Evolutionary conservation across 2,113 vertebrate genomes (phyloP).

Genomic region (Dermatemys mawii): DNA sequence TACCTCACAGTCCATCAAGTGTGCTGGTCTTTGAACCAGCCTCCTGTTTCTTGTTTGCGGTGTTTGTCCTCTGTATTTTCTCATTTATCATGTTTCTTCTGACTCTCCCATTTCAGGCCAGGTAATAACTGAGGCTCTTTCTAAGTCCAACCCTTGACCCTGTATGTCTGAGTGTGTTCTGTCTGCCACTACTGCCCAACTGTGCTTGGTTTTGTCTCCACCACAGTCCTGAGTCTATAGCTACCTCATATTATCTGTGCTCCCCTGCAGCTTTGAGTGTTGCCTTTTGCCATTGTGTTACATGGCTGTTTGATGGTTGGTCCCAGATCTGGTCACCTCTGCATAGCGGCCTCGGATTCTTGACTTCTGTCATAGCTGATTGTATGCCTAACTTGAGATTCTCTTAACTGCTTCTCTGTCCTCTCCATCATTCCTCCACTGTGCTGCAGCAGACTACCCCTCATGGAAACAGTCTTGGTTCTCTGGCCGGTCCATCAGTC

Average conservation of each 20-base stretch:
- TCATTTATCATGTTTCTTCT: background rate
- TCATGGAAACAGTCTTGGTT: background rate
- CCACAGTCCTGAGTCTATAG: background rate
- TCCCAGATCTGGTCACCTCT: rapidly evolving
- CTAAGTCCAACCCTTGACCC: background rate
- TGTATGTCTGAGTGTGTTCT: background rate
- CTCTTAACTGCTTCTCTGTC: background rate
- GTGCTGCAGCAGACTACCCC: background rate
- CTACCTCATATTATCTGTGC: rapidly evolving
- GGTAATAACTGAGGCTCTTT: background rate
- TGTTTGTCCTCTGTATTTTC: background rate
- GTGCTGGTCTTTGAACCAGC: background rate
- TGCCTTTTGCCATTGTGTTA: background rate
- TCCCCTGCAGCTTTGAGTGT: background rate
- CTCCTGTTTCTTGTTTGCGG: background rate
- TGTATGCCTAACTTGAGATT: background rate
- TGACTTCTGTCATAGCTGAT: background rate
- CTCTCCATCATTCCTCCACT: background rate
- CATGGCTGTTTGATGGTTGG: background rate
- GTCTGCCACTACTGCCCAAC: background rate
- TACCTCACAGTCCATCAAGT: background rate
- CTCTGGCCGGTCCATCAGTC: background rate
- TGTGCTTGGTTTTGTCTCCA: background rate
- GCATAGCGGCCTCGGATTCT: rapidly evolving
- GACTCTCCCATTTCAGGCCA: background rate